Percentiles rank a stretch among this genome's conserved stretches.
Evolutionary conservation across 2,797 vertebrate genomes (phyloP).

Genomic region (Phyllotis vaccarum): DNA sequence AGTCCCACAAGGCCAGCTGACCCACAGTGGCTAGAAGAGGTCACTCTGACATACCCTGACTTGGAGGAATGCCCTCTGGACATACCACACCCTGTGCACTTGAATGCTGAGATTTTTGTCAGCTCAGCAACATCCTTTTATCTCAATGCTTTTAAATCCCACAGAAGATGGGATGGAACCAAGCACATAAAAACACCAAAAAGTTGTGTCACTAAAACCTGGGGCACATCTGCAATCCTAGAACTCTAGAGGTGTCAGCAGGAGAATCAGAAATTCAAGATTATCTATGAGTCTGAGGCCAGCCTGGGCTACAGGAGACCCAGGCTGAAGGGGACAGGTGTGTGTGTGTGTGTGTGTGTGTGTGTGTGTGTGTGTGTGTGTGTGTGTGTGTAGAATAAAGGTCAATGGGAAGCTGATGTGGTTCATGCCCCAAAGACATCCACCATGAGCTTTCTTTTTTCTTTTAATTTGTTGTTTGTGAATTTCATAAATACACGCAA

Average conservation of each 20-base stretch:
- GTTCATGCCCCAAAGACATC: background rate
- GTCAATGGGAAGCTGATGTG: background rate
- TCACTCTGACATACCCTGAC: background rate
- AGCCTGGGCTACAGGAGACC: background rate
- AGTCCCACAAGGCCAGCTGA: background rate
- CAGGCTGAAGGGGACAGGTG: background rate
- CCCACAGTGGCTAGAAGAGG: background rate
- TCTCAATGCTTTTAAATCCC: background rate
- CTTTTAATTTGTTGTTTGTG: background rate
- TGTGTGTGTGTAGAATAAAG: background rate
- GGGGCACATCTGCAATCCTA: background rate
- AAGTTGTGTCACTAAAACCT: background rate
- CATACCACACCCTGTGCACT: background rate
- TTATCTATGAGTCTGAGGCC: background rate
- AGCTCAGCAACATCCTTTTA: background rate
- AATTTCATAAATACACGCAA: background rate
- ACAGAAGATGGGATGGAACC: rapidly evolving
- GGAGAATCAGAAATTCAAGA: background rate
- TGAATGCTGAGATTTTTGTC: background rate
- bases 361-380: background rate
- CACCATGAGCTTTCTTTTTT: background rate
- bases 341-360: background rate
- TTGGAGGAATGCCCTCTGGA: background rate
- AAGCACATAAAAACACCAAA: background rate
- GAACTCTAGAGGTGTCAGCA: background rate